Conservation (phyloP, 2,888 invertebrate species). For the Iphiclides podalirius region DNA sequence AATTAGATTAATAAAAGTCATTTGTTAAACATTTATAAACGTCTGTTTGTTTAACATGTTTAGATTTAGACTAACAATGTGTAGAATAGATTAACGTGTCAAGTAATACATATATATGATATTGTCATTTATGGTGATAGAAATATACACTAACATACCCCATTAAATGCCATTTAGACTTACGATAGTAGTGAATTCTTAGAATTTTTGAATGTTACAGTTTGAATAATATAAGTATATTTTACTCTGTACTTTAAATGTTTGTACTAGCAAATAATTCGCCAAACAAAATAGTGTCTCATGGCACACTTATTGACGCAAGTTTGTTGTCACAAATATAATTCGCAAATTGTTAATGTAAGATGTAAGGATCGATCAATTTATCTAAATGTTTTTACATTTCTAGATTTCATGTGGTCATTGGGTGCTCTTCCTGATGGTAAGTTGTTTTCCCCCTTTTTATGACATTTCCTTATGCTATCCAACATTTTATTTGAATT, state of each 20-base stretch:
- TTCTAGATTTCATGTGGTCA: slow-evolving; percentile 99
- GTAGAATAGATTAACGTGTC: slow-evolving; percentile 75
- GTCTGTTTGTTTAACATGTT: slow-evolving; percentile 81
- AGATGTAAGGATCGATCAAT: slow-evolving; percentile 75
- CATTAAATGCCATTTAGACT: slow-evolving; percentile 51
- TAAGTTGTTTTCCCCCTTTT: slow-evolving; percentile 82
- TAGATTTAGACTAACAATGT: slow-evolving; percentile 77
- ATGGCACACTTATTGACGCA: slow-evolving; percentile 51
- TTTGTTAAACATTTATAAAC: slow-evolving; percentile 73
- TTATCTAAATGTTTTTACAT: slow-evolving; percentile 82
- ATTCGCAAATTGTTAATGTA: slow-evolving; percentile 57
- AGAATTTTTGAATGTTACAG: slow-evolving; percentile 53
- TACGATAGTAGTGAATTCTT: slow-evolving; percentile 59
- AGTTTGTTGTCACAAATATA: slow-evolving; percentile 35
- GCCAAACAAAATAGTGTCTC: slow-evolving; percentile 81
- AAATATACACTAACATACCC: slow-evolving; percentile 66
- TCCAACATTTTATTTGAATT: too few relatives aligned
- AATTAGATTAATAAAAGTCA: slow-evolving; percentile 76
- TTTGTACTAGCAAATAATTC: slow-evolving; percentile 56
- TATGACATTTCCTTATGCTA: slow-evolving; percentile 53
- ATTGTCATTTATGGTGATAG: slow-evolving; percentile 48
- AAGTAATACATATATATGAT: slow-evolving; percentile 49
- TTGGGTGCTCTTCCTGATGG: slow-evolving; percentile 98
- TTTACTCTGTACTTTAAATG: slow-evolving; percentile 44
- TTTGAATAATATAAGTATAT: slow-evolving; percentile 51